These are phyloP conservation scores for Gephyroberyx darwinii DNA, from an alignment of 2,797 vertebrate genomes.

Conservation along the genomic window DNA sequence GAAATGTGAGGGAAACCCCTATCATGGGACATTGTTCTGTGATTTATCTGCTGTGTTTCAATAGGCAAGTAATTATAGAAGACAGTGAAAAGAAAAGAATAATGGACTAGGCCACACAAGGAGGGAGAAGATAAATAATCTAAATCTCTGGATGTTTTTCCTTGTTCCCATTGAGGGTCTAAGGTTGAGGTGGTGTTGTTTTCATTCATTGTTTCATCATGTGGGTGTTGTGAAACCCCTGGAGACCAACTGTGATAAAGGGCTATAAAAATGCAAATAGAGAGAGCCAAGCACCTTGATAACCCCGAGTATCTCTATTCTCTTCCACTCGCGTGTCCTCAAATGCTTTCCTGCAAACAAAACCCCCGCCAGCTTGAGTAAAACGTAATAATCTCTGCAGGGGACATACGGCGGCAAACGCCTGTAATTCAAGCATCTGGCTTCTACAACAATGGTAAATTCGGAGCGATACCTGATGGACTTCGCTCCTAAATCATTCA, in stretches of 20 bases:
- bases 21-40: too few species aligned
- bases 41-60: not conserved
- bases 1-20: not conserved
- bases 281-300: not conserved
- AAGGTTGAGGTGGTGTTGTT: too few species aligned
- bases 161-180: too few species aligned
- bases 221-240: too few species aligned
- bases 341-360: not conserved
- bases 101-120: too few species aligned
- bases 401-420: not conserved
- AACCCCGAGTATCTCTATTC: not conserved
- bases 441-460: constrained; percentile 22
- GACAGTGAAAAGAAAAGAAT: too few species aligned
- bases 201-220: too few species aligned
- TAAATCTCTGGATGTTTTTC: too few species aligned
- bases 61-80: too few species aligned
- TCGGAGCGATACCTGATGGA: constrained; percentile 18
- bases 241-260: too few species aligned
- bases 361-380: not conserved
- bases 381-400: not conserved
- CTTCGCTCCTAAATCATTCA: constrained; percentile 18
- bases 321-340: not conserved
- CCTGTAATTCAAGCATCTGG: constrained; percentile 10
- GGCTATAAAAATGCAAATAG: too few species aligned
- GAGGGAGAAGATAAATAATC: not conserved